phyloP scores from a whole-genome alignment of 2,113 vertebrate species.

The Sylvietta virens region DNA sequence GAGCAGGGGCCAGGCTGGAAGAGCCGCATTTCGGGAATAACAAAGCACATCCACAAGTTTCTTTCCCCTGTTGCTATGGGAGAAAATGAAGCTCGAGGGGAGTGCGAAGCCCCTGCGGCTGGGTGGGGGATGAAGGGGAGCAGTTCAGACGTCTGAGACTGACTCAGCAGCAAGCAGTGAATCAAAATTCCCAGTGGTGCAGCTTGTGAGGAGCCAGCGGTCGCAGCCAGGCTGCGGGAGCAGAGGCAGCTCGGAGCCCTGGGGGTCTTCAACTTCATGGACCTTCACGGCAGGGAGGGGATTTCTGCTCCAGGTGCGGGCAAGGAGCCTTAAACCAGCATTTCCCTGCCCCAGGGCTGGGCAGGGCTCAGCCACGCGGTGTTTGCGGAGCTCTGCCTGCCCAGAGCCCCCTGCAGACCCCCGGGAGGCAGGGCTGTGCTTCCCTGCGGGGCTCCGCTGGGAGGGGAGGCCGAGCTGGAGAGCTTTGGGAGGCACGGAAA shows the following conservation, averaged over 20 bases:
- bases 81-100: background rate
- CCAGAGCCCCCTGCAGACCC: background rate
- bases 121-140: background rate
- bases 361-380: background rate
- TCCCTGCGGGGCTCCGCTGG: background rate
- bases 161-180: background rate
- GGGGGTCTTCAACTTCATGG: background rate
- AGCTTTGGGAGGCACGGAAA: background rate
- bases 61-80: background rate
- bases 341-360: background rate
- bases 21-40: background rate
- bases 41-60: background rate
- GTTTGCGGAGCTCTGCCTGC: background rate
- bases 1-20: background rate
- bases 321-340: background rate
- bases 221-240: background rate
- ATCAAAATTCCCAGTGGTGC: background rate
- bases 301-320: background rate
- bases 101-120: background rate
- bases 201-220: background rate
- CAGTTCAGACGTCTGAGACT: background rate
- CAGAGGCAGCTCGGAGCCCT: background rate
- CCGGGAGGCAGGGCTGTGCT: accelerated
- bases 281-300: background rate
- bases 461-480: background rate